Percentiles rank a stretch among this genome's conserved stretches.
Evolutionary conservation across 2,113 vertebrate genomes (phyloP).

Genomic region (Corythornis vintsioides): DNA sequence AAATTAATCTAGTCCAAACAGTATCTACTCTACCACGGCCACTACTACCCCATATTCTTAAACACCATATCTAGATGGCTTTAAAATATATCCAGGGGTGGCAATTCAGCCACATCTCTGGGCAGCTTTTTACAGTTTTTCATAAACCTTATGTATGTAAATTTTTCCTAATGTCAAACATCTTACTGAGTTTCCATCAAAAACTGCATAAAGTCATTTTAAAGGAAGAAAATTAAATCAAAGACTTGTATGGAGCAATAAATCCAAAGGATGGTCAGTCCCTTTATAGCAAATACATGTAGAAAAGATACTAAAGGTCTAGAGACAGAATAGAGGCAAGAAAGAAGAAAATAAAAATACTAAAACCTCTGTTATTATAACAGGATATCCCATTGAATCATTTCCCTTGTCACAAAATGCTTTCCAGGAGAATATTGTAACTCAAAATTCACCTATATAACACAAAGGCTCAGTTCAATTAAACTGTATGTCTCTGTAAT

Average conservation of each 20-base stretch:
- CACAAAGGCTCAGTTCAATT: neutral
- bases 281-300: neutral
- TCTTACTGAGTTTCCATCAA: neutral
- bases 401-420: neutral
- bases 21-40: too few relatives aligned
- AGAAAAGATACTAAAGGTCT: neutral
- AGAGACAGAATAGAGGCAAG: neutral
- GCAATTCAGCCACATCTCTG: too few relatives aligned
- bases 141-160: too few relatives aligned
- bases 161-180: neutral
- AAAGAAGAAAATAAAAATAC: neutral
- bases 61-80: too few relatives aligned
- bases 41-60: too few relatives aligned
- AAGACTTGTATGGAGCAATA: neutral
- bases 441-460: neutral
- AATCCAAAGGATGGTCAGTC: neutral
- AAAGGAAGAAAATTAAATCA: neutral
- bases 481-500: neutral
- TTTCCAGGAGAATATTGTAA: neutral
- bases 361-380: neutral
- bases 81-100: too few relatives aligned
- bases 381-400: neutral
- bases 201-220: neutral
- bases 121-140: too few relatives aligned
- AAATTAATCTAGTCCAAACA: too few relatives aligned